Evolutionary conservation across 30 jellyfish, hydroid and myxozoan species (phyloP).

Genomic region (Aurelia sp.): DNA sequence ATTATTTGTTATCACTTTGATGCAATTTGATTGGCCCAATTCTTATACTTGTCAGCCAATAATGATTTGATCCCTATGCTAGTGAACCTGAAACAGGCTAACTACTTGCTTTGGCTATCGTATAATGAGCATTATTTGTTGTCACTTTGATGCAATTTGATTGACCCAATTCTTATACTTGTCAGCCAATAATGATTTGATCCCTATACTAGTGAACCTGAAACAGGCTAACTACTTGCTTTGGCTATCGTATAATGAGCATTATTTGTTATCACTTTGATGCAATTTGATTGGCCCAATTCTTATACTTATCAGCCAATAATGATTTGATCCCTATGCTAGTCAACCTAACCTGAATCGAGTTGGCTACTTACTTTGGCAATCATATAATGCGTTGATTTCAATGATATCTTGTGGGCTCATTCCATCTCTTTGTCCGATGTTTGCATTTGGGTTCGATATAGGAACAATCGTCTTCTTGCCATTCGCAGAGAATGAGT

Average conservation of each 20-base stretch:
- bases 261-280: too few relatives aligned
- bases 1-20: too few relatives aligned
- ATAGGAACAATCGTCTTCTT: slow-evolving; percentile 65
- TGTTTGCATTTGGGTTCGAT: slow-evolving; percentile 13
- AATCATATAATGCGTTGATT: slow-evolving; percentile 59
- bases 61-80: neutral
- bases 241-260: slow-evolving; percentile 54
- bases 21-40: too few relatives aligned
- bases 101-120: too few relatives aligned
- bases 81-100: neutral
- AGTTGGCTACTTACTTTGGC: slow-evolving; percentile 48
- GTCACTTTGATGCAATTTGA: too few relatives aligned
- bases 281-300: too few relatives aligned
- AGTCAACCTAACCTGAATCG: neutral
- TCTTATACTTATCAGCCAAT: neutral
- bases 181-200: neutral
- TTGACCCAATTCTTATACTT: neutral
- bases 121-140: too few relatives aligned
- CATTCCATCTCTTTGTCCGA: slow-evolving; percentile 67
- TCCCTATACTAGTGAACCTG: neutral
- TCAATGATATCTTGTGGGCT: slow-evolving; percentile 64
- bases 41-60: neutral
- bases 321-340: neutral
- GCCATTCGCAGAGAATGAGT: slow-evolving; percentile 64
- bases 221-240: slow-evolving; percentile 15